Evolutionary conservation across 1,140 invertebrate genomes (phyloP).

Genomic region (Drosophila sp.): DNA sequence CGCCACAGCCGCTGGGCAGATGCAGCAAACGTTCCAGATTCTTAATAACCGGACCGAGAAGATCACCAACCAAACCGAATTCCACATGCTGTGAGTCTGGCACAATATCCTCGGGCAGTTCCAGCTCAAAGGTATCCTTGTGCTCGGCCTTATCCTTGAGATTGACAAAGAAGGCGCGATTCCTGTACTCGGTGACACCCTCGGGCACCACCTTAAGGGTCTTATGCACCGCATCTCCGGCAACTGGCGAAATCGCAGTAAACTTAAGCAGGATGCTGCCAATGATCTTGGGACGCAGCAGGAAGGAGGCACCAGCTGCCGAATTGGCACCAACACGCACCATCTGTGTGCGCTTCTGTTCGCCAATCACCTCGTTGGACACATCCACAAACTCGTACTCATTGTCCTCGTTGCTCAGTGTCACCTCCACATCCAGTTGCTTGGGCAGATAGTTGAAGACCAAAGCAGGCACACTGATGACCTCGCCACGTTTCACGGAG

Average conservation of each 20-base stretch:
- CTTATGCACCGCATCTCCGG: slow-evolving; percentile 90
- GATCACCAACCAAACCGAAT: slow-evolving; percentile 90
- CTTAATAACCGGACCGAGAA: slow-evolving; percentile 90
- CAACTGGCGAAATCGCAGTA: slow-evolving; percentile 88
- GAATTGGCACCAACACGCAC: slow-evolving; percentile 88
- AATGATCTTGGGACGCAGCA: slow-evolving; percentile 90
- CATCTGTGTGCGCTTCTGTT: slow-evolving; percentile 87
- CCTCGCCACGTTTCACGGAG: slow-evolving; percentile 90
- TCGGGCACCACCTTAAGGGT: slow-evolving; percentile 91
- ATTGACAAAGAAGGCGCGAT: slow-evolving; percentile 91
- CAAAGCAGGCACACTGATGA: slow-evolving; percentile 76
- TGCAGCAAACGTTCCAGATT: slow-evolving; percentile 91
- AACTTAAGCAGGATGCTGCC: slow-evolving; percentile 91
- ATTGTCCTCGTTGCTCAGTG: slow-evolving; percentile 91
- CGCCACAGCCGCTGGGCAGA: slow-evolving; percentile 96
- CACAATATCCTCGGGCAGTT: slow-evolving; percentile 90
- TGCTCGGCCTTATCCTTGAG: slow-evolving; percentile 87
- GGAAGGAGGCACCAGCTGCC: slow-evolving; percentile 90
- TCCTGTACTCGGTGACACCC: slow-evolving; percentile 91
- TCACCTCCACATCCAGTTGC: slow-evolving; percentile 92
- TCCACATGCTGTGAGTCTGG: slow-evolving; percentile 89
- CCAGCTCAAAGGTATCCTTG: slow-evolving; percentile 87
- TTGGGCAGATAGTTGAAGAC: slow-evolving; percentile 85
- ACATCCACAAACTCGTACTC: slow-evolving; percentile 91
- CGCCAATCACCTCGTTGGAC: slow-evolving; percentile 85